Base-by-base conservation (phyloP, 2,888 invertebrate species). In the Troglohyphantes excavatus region DNA sequence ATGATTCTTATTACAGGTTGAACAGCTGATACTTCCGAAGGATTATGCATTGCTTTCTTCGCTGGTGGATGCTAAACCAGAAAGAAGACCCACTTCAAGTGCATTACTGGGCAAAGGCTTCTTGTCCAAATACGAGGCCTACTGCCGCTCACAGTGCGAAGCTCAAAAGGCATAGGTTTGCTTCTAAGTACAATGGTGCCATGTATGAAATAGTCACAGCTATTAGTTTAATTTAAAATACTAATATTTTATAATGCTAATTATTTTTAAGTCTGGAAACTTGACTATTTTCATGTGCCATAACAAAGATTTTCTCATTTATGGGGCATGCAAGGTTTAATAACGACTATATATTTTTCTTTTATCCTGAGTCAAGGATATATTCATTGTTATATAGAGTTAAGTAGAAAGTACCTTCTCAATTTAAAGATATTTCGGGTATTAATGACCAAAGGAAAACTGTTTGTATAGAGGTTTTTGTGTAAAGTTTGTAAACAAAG, bases 1-100 rank as follows among this genome's bases (percentile, higher is more conserved):
- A 11, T 39, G 3, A 39, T 39, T 13, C 7, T 39, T 39, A 21
- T 68, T 82, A 21, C 26, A 89, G 88, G 61, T 89, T n/a, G 68
- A 89, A 19, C 68, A 83, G n/a, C 13, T 75, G 29, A 33, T 89
- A 27, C 46, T 73, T 17, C 26, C 67, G 21, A 89, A 83, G 61
- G 88, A 89, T 83, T 89, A 76, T 89, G 29, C 82, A 9, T 21
- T 59, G 2, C 75, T 89, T 6, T 68, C 61, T 46, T 17, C 59
- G 17, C 43, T 89, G 61, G 2, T 89, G 0, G 53, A 68, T 33
- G 59, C 68, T 3, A 83, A 82, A 21, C 43, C 61, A 2, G 61
- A 68, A 61, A 27, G 21, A n/a, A 27, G 88, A 2, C 88, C 88
- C 19, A 61, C 88, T 6, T 46, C 88, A 6, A 27, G 29, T 26